A percentile compares a stretch with the other conserved stretches of the same genome.
Conservation (phyloP, 2,797 vertebrate genomes). For the Podarcis lilfordi region DNA sequence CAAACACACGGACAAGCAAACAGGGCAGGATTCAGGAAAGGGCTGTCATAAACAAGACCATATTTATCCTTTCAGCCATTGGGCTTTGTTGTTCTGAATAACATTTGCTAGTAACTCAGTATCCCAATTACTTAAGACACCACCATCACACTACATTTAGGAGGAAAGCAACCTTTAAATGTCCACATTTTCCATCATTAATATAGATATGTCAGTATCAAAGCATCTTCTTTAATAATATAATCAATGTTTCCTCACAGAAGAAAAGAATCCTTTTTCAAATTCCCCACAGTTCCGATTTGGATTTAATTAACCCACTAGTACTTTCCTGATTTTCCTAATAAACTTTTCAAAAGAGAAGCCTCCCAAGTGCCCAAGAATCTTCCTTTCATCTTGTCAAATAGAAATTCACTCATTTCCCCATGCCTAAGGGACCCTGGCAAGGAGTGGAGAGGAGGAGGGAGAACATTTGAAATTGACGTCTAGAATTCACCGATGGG, state of each 20-base stretch:
- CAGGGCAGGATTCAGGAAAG: background rate
- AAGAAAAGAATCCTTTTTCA: background rate
- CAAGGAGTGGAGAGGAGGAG: background rate
- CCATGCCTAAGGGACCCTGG: background rate
- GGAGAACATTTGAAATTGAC: background rate
- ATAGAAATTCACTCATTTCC: conserved; percentile 24
- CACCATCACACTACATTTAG: background rate
- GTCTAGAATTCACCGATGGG: conserved; percentile 1
- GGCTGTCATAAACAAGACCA: background rate
- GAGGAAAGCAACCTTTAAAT: background rate
- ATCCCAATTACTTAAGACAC: background rate
- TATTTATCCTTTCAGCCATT: background rate
- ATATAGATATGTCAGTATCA: background rate
- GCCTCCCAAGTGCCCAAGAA: background rate
- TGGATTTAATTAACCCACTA: conserved; percentile 7
- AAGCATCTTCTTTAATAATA: conserved; percentile 11
- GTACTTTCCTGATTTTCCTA: conserved; percentile 28
- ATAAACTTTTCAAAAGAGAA: conserved; percentile 36
- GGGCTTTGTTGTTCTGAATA: background rate
- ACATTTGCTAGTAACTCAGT: background rate
- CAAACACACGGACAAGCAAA: background rate
- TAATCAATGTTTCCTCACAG: conserved; percentile 1
- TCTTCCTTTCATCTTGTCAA: conserved; percentile 41
- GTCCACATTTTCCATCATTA: conserved; percentile 7
- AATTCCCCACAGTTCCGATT: conserved; percentile 1